Evolutionary conservation across 2,888 invertebrate species (phyloP).

Genomic region (Caenorhabditis wallacei): DNA sequence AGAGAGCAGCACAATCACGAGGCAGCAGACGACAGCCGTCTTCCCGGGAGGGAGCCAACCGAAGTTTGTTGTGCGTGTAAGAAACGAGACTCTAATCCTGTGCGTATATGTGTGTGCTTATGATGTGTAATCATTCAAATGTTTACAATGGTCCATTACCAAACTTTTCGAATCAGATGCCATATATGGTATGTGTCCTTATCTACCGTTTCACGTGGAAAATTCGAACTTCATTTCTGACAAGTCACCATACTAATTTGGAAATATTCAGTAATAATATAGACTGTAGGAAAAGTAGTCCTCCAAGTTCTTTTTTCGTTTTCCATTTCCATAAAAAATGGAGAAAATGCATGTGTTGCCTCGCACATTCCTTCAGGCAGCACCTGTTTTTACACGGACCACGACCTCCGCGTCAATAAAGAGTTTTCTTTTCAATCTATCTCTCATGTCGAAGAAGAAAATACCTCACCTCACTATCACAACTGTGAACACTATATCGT

Average conservation of each 20-base stretch:
- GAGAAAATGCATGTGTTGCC: conserved; percentile 18
- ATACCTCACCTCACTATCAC: conserved; percentile 70
- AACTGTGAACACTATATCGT: conserved; percentile 69
- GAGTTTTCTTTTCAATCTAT: conserved; percentile 11
- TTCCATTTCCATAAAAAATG: too few species aligned
- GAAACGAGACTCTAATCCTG: conserved; percentile 34
- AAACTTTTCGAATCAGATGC: neutral
- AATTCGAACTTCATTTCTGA: too few species aligned
- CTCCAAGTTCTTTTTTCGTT: too few species aligned
- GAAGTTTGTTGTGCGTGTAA: conserved; percentile 51
- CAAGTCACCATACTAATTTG: too few species aligned
- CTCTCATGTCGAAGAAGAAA: conserved; percentile 8
- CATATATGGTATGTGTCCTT: too few species aligned
- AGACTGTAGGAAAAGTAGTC: too few species aligned
- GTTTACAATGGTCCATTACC: conserved; percentile 5
- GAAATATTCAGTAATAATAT: too few species aligned
- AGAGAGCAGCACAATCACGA: conserved; percentile 55
- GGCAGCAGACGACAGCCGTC: conserved; percentile 63
- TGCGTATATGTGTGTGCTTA: conserved; percentile 43
- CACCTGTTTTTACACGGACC: conserved; percentile 42
- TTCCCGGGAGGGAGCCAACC: conserved; percentile 49
- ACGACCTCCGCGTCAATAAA: conserved; percentile 44
- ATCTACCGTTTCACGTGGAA: too few species aligned
- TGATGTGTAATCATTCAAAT: conserved; percentile 42
- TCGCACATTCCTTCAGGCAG: conserved; percentile 12